Evolutionary conservation across 2,888 invertebrate genomes (phyloP).

Genomic region (Fragum sueziense): DNA sequence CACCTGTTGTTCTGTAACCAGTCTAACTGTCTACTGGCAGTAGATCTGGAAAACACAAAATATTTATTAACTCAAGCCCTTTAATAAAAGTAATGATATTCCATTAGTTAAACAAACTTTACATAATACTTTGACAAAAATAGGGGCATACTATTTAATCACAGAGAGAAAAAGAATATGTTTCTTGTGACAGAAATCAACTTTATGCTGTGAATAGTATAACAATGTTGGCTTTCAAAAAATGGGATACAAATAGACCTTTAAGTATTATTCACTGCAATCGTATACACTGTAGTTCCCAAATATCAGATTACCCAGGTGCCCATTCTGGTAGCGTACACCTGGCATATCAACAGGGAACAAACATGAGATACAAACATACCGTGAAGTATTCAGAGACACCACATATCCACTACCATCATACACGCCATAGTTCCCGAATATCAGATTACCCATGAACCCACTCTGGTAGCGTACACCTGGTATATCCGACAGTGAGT

Average conservation of each 20-base stretch:
- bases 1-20: conserved; percentile 66
- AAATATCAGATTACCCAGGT: conserved; percentile 57
- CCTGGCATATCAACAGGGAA: too few relatives aligned
- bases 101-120: too few relatives aligned
- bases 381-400: conserved; percentile 41
- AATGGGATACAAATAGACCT: too few relatives aligned
- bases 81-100: too few relatives aligned
- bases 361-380: too few relatives aligned
- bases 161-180: too few relatives aligned
- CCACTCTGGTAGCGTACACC: conserved; percentile 31
- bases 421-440: conserved; percentile 70
- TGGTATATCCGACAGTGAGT: conserved; percentile 3
- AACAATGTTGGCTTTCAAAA: too few relatives aligned
- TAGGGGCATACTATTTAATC: neutral
- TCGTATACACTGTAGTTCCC: conserved; percentile 72
- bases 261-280: conserved; percentile 74
- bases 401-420: conserved; percentile 71
- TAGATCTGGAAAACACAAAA: conserved; percentile 51
- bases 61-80: too few relatives aligned
- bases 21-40: conserved; percentile 62
- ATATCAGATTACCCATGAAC: conserved; percentile 54
- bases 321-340: conserved; percentile 30
- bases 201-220: too few relatives aligned
- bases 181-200: too few relatives aligned
- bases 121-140: too few relatives aligned